These are phyloP conservation scores for Pelagia noctiluca DNA, from an alignment of 30 jellyfish, hydroid and myxozoan species.

Conservation along the genomic window DNA sequence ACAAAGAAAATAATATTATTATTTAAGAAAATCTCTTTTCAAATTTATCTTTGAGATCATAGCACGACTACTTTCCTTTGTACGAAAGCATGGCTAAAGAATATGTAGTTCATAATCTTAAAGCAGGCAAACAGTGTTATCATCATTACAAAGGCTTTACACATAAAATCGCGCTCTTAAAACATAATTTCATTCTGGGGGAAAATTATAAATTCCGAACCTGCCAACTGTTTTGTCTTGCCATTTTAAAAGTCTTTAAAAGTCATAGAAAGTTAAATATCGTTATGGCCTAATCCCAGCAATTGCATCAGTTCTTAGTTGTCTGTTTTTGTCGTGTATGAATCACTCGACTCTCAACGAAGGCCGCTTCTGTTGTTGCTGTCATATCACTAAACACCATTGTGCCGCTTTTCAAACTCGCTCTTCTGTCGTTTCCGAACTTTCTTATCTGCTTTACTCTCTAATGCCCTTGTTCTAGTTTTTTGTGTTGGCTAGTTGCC, in stretches of 20 bases:
- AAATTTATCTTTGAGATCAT: no score
- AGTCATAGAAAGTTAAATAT: constrained; percentile 63
- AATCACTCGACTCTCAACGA: constrained; percentile 24
- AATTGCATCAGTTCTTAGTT: constrained; percentile 38
- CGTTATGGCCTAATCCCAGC: constrained; percentile 51
- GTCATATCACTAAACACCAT: neutral
- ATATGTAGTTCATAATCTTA: no score
- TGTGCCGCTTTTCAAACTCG: neutral
- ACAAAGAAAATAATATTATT: no score
- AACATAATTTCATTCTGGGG: constrained; percentile 68
- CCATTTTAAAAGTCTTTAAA: constrained; percentile 36
- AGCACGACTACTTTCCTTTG: no score
- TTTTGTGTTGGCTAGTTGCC: neutral
- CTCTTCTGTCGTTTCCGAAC: neutral
- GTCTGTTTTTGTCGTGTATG: constrained; percentile 17
- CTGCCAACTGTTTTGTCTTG: constrained; percentile 38
- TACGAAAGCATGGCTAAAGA: no score
- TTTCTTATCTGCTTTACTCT: neutral
- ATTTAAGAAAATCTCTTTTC: no score
- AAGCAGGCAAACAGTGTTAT: no score
- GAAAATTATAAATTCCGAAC: constrained; percentile 53
- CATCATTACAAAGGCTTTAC: constrained; percentile 64
- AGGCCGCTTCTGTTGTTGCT: neutral
- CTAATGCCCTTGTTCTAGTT: neutral
- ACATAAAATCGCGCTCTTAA: constrained; percentile 53